phyloP scores from a whole-genome alignment of 2,797 vertebrate species.

The Acropternis orthonyx region DNA sequence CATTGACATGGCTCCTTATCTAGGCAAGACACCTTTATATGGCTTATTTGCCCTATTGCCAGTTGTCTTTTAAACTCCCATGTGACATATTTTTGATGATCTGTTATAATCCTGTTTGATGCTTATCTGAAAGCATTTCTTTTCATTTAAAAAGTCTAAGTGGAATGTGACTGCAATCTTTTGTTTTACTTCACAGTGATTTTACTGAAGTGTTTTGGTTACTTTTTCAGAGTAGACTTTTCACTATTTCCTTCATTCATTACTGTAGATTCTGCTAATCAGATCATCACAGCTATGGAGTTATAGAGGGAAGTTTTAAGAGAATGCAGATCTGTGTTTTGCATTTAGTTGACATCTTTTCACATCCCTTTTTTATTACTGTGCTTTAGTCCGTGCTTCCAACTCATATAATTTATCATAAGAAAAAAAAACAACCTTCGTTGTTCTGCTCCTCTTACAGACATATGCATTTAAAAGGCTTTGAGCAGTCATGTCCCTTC shows the following conservation, averaged over 20 bases:
- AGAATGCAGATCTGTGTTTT: slow-evolving; percentile 36
- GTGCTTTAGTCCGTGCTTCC: neutral
- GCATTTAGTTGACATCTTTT: slow-evolving; percentile 38
- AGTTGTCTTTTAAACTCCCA: slow-evolving; percentile 5
- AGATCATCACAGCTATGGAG: neutral
- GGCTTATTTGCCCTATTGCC: neutral
- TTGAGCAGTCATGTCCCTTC: slow-evolving; percentile 27
- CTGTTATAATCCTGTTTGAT: neutral
- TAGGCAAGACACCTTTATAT: neutral
- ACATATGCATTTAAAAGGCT: slow-evolving; percentile 4
- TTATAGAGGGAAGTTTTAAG: neutral
- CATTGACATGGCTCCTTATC: neutral
- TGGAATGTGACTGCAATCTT: neutral
- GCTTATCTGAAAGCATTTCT: neutral
- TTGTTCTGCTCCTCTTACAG: slow-evolving; percentile 1
- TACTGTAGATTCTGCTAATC: neutral
- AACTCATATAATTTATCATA: slow-evolving; percentile 19
- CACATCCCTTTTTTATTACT: slow-evolving; percentile 31
- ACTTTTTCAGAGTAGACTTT: slow-evolving; percentile 3
- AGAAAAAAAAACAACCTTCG: neutral
- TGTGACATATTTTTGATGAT: slow-evolving; percentile 19
- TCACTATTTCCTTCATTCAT: neutral
- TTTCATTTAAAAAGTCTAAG: slow-evolving; percentile 9
- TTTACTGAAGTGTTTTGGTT: neutral
- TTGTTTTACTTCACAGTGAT: neutral